Evolutionary conservation across 2,888 invertebrate species (phyloP), one percentile per base, ranked within the genome.

Genomic region (Dryocosmus kuriphilus): DNA sequence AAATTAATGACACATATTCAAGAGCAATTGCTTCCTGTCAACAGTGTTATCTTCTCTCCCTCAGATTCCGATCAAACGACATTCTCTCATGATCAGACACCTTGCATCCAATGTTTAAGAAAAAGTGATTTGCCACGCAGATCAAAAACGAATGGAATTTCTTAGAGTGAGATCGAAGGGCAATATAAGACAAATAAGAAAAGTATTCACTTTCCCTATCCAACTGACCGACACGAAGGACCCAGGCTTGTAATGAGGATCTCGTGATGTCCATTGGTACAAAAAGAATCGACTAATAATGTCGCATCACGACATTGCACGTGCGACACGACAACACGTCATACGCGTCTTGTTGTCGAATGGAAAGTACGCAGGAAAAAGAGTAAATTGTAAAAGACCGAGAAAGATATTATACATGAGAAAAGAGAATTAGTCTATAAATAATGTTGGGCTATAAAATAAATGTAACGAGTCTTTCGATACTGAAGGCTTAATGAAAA

Each of bases 401-500:
- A 78, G 78, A 74, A 75, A 77, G 41, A 51, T 8, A 62, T n/a
- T 8, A 62, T n/a, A 32, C 19, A 30, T 35, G 46, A 65, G 19
- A 57, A 38, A 35, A 62, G 76, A 74, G 77, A 77, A 75, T 76
- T 79, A 78, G 81, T 80, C 80, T 84, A 86, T 86, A 85, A 86
- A 87, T 87, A 87, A 87, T 85, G 80, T 81, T 76, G 75, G 81
- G 86, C 84, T 88, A 85, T 86, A 85, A 87, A 88, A 89, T 88
- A 87, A 88, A 88, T 87, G 88, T 88, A 87, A 86, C 85, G 85
- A 83, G 86, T 83, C 63, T 84, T 87, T 87, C 88, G 87, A 89
- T 89, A 86, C 82, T 84, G 80, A 86, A 87, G 83, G 85, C 85
- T 87, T 90, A 90, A 91, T 90, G 90, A 90, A 86, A 90, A 88